phyloP scores from a whole-genome alignment of 2,797 vertebrate genomes.

The Typhlichthys eigenmanni region DNA sequence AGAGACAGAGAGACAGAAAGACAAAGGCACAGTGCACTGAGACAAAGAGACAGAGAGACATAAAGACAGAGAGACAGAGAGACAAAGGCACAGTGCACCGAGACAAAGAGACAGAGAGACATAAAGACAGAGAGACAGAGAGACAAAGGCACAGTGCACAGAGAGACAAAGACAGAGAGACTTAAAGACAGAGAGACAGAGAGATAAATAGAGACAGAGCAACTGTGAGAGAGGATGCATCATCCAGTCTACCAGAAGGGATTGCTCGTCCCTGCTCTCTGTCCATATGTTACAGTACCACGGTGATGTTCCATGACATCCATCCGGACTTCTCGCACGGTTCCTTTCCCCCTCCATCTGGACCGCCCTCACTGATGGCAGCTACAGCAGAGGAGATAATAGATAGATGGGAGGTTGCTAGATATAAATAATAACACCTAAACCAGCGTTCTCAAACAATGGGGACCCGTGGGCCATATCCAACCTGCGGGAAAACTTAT shows the following conservation, averaged over 20 bases:
- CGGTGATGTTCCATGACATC: constrained; percentile 78
- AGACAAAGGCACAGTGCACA: not conserved
- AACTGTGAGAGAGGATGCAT: constrained; percentile 36
- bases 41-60: not conserved
- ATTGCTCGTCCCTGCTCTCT: constrained; percentile 66
- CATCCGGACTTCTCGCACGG: constrained; percentile 57
- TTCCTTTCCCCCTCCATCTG: constrained; percentile 67
- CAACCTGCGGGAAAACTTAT: no score
- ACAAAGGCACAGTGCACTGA: not conserved
- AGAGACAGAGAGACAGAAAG: not conserved
- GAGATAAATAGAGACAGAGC: constrained; percentile 23
- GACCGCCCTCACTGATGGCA: constrained; percentile 39
- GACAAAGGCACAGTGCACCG: not conserved
- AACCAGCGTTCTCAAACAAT: constrained; percentile 3
- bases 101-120: not conserved
- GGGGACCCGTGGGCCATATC: no score
- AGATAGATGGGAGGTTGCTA: constrained; percentile 32
- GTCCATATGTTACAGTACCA: constrained; percentile 69
- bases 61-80: not conserved
- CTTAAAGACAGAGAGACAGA: constrained; percentile 3
- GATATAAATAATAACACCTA: constrained; percentile 8
- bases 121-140: not conserved
- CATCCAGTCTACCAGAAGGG: constrained; percentile 64
- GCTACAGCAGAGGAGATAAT: constrained; percentile 43
- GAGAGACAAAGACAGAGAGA: not conserved